Base-by-base conservation (phyloP, 1,140 invertebrate species). In the Daktulosphaira vitifoliae region DNA sequence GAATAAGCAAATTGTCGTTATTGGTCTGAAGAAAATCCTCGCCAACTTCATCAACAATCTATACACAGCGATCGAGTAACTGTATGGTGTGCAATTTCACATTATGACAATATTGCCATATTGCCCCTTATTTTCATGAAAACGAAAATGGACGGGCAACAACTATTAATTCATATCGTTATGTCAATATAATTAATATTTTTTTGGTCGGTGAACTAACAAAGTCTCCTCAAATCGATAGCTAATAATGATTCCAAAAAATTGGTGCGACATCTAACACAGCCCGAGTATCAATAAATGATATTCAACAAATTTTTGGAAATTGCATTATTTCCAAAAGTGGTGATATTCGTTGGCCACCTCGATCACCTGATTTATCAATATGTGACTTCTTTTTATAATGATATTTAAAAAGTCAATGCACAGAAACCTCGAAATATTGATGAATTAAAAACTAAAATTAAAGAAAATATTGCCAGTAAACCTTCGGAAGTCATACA, bases 331-430 rank as follows among this genome's bases (percentile, higher is more conserved):
- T 46, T 46, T 46, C 44, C 44, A 46, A 46, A 46, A 46, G 22
- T 46, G 44, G 18, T 46, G 18, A 46, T 46, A 46, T 46, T 46
- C 44, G 11, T 46, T 46, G 44, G 18, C 44, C 44, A 46, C 44
- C 44, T 46, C 18, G 44, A 20, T 5, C 16, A 44, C 18, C 1
- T 2, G 44, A 46, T 22, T 46, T 46, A 46, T 46, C 44, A 46
- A 7, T 46, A 46, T 46, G 44, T 46, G 18, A 46, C 44, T 46
- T 46, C 9, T 46, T 46, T 8, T 46, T 4, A 2, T 46, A 8
- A 8, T 16, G 18, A 9, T 46, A 22, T 46, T 46, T 22, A 46
- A 46, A 22, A 46, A 46, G n/a, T 44, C 42, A 18, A 44, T 11
- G 18, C 44, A 46, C 5, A 46, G 44, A 46, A 46, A 46, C 18